Percentiles rank a stretch among this genome's conserved stretches.
phyloP scores from a whole-genome alignment of 1,140 invertebrate species.

The Hesperophylax magnus region DNA sequence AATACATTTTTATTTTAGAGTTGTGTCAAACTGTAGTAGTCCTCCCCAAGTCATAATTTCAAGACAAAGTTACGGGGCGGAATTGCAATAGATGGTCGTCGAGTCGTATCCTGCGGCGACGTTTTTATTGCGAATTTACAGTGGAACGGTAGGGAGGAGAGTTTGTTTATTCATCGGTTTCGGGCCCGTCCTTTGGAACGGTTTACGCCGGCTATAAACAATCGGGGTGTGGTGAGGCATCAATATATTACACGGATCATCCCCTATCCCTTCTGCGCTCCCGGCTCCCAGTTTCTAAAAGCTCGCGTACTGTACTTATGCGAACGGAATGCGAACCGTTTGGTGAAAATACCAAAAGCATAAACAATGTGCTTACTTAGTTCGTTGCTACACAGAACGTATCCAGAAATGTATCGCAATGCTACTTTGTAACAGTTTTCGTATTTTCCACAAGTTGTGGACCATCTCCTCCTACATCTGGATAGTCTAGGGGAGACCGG shows the following conservation, averaged over 20 bases:
- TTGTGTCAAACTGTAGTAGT: background rate
- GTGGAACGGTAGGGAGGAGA: background rate
- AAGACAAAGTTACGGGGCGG: constrained; percentile 15
- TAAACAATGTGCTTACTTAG: too few relatives aligned
- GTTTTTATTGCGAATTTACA: constrained; percentile 49
- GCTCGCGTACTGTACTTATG: too few relatives aligned
- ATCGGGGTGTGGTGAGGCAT: constrained; percentile 27
- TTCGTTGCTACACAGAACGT: too few relatives aligned
- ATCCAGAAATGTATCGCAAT: too few relatives aligned
- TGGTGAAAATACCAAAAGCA: too few relatives aligned
- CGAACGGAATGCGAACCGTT: too few relatives aligned
- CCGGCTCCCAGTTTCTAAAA: background rate
- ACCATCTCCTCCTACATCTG: too few relatives aligned
- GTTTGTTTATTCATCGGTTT: constrained; percentile 45
- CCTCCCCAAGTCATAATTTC: constrained; percentile 1
- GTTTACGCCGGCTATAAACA: constrained; percentile 34
- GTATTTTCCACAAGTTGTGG: too few relatives aligned
- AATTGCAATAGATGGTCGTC: background rate
- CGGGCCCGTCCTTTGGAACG: constrained; percentile 15
- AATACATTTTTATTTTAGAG: background rate
- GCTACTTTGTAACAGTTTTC: too few relatives aligned
- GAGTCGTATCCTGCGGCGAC: constrained; percentile 32
- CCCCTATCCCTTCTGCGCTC: constrained; percentile 1
- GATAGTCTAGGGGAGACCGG: too few relatives aligned
- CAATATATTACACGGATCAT: constrained; percentile 40